These are phyloP conservation scores for Tragopan temminckii DNA, from an alignment of 2,797 vertebrate genomes.

Conservation along the genomic window DNA sequence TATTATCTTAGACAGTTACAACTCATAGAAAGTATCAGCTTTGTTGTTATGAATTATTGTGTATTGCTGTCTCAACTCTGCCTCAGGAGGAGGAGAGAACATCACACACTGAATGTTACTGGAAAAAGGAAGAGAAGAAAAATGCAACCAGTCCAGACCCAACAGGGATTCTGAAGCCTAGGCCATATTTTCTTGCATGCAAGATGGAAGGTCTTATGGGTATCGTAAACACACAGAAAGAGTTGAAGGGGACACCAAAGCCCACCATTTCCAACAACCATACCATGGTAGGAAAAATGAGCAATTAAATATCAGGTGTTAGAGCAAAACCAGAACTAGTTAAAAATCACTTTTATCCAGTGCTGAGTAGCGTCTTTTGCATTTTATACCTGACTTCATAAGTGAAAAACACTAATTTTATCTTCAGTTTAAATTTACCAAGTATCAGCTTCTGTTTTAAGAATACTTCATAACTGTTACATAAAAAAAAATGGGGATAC, in stretches of 20 bases:
- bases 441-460: not conserved
- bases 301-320: not conserved
- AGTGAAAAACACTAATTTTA: fast-evolving
- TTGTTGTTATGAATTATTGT: not conserved
- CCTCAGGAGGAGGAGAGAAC: not conserved
- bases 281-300: not conserved
- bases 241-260: not conserved
- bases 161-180: not conserved
- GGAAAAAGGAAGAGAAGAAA: not conserved
- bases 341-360: not conserved
- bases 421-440: not conserved
- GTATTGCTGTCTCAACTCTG: not conserved
- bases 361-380: not conserved
- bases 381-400: not conserved
- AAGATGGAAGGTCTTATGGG: not conserved
- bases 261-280: not conserved
- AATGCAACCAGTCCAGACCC: not conserved
- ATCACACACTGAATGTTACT: not conserved
- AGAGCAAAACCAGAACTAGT: not conserved
- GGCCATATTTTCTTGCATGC: not conserved
- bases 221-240: not conserved
- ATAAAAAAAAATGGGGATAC: not conserved
- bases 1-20: not conserved
- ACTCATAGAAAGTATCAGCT: not conserved
- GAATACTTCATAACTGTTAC: not conserved